phyloP scores from a whole-genome alignment of 2,888 invertebrate species.

The Mantis religiosa region DNA sequence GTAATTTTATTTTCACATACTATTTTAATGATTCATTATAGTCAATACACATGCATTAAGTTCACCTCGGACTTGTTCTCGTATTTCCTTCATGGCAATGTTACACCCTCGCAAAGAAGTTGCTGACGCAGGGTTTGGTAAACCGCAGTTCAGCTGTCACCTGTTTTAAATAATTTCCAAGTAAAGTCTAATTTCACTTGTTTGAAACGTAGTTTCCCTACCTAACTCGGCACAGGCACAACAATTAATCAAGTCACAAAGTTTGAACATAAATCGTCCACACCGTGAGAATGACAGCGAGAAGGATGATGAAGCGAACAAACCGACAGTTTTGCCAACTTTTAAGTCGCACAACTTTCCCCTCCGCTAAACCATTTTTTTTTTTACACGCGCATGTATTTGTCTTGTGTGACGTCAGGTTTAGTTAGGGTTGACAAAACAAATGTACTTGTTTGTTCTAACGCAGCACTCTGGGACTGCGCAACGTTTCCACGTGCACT shows the following conservation, averaged over 20 bases:
- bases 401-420: not conserved
- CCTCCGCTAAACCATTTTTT: not conserved
- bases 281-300: not conserved
- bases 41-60: too few relatives aligned
- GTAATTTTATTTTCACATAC: too few relatives aligned
- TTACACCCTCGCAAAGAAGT: too few relatives aligned
- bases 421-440: not conserved
- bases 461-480: not conserved
- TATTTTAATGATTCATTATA: too few relatives aligned
- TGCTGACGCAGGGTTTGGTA: too few relatives aligned
- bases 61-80: too few relatives aligned
- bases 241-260: not conserved
- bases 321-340: not conserved
- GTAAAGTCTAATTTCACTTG: not conserved
- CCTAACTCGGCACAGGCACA: not conserved
- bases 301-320: not conserved
- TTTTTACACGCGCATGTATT: not conserved
- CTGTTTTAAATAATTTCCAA: too few relatives aligned
- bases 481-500: too few relatives aligned
- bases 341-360: not conserved
- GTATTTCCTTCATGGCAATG: too few relatives aligned
- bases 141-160: too few relatives aligned
- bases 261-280: constrained; percentile 8
- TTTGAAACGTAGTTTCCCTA: not conserved
- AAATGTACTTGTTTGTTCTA: not conserved